Evolutionary conservation across 2,113 vertebrate species (phyloP), one percentile per base, ranked within the genome.

Genomic region (Ammodytes marinus): DNA sequence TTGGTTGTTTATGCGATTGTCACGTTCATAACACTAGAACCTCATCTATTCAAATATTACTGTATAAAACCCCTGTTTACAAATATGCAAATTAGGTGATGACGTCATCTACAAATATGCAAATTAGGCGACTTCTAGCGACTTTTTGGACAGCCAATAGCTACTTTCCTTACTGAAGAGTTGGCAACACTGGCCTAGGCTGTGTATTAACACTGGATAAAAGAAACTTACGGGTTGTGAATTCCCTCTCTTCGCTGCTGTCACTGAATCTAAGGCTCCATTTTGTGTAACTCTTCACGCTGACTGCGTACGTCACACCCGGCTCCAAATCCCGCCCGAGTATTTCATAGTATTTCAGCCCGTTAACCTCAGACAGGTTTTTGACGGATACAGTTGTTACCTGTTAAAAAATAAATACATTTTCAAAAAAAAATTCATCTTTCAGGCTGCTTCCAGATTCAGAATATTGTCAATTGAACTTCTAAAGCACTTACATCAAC

Each of bases 201-300:
- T n/a, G n/a, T n/a, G n/a, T n/a, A n/a, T n/a, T n/a, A 12, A 7
- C 11, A 52, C 14, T 2, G 17, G 27, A 17, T 52, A 64, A 4
- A 67, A 0, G 8, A 70, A 6, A 92, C 93, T 92, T 83, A 95
- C 94, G 0, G 1, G 84, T 94, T 58, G 35, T 59, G 77, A 95
- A 94, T 65, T 86, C 64, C n/a, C 0, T 0, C 54, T 91, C 91
- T 0, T 68, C 0, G 13, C 95, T 95, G 6, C 86, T 80, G 75
- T 95, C 88, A 71, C 95, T 95, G 61, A 13, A 86, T 6, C 0
- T 27, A 0, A 0, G 0, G 3, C 39, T 74, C 1, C 8, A 4
- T 0, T 0, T 0, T 2, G 11, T 0, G 43, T 40, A 54, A 47
- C 58, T 88, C 80, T 47, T 91, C 66, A 91, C 88, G 0, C 43